These are phyloP conservation scores for Erythrocebus patas DNA, from an alignment of 2,113 vertebrate genomes.

Conservation along the genomic window DNA sequence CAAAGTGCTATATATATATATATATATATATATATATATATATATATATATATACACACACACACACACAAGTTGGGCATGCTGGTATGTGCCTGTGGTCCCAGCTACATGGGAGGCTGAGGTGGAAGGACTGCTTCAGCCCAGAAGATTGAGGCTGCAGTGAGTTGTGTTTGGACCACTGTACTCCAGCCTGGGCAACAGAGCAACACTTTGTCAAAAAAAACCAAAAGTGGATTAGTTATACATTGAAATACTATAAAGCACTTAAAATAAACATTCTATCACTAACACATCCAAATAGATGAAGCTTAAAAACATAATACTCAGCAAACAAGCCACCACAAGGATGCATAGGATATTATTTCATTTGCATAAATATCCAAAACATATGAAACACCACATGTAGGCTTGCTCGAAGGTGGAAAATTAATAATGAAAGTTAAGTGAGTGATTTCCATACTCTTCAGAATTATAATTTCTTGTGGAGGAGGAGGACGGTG, in stretches of 20 bases:
- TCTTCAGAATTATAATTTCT: background rate
- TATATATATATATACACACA: too few relatives aligned
- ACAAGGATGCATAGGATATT: background rate
- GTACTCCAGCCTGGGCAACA: too few relatives aligned
- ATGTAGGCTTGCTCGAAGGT: background rate
- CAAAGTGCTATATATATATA: too few relatives aligned
- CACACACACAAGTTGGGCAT: too few relatives aligned
- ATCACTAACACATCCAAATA: background rate
- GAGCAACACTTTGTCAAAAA: too few relatives aligned
- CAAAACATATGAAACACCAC: background rate
- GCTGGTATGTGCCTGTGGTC: too few relatives aligned
- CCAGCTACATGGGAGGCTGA: too few relatives aligned
- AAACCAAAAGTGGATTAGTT: too few relatives aligned
- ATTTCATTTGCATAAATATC: background rate
- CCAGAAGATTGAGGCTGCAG: too few relatives aligned
- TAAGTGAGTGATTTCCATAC: background rate
- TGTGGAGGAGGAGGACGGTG: background rate
- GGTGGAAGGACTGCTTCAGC: too few relatives aligned
- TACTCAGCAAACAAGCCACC: background rate
- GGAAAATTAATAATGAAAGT: background rate
- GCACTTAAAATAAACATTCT: background rate
- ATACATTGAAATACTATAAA: background rate
- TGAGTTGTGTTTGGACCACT: too few relatives aligned
- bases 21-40: too few relatives aligned
- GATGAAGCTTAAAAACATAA: background rate